These are phyloP conservation scores for Salticus scenicus DNA, from an alignment of 2,888 invertebrate genomes.

Conservation along the genomic window DNA sequence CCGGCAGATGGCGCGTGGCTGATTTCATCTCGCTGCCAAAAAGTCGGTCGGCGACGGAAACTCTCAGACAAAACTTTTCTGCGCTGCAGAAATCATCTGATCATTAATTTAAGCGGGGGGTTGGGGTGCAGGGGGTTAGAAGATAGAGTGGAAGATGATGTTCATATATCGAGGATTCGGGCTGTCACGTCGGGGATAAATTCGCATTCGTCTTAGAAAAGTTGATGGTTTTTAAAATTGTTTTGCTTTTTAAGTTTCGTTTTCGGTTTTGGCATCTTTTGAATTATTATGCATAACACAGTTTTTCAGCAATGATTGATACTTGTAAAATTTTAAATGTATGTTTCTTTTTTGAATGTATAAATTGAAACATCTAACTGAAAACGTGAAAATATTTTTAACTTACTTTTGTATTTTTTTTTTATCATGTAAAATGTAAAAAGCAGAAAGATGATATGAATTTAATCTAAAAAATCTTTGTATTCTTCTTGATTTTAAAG, in stretches of 20 bases:
- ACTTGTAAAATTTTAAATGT: too few relatives aligned
- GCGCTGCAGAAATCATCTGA: conserved; percentile 14
- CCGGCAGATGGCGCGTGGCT: conserved; percentile 68
- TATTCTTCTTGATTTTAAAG: too few relatives aligned
- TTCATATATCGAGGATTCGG: conserved; percentile 14
- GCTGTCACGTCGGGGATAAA: conserved; percentile 21
- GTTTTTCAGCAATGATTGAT: too few relatives aligned
- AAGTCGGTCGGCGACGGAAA: conserved; percentile 63
- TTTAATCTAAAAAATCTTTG: too few relatives aligned
- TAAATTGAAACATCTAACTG: too few relatives aligned
- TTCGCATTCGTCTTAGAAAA: neutral
- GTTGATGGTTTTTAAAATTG: neutral
- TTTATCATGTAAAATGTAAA: too few relatives aligned
- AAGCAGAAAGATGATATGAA: too few relatives aligned
- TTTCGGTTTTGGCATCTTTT: neutral
- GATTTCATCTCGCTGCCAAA: conserved; percentile 57
- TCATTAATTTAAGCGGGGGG: conserved; percentile 48
- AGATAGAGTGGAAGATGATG: conserved; percentile 34
- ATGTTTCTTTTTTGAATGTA: too few relatives aligned
- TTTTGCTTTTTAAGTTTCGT: neutral
- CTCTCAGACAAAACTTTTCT: conserved; percentile 60
- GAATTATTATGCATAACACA: too few relatives aligned
- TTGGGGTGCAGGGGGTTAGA: conserved; percentile 19
- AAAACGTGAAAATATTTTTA: too few relatives aligned
- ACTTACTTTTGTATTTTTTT: too few relatives aligned